Evolutionary conservation across 2,797 vertebrate species (phyloP).

Genomic region (Rhinogobio ventralis): DNA sequence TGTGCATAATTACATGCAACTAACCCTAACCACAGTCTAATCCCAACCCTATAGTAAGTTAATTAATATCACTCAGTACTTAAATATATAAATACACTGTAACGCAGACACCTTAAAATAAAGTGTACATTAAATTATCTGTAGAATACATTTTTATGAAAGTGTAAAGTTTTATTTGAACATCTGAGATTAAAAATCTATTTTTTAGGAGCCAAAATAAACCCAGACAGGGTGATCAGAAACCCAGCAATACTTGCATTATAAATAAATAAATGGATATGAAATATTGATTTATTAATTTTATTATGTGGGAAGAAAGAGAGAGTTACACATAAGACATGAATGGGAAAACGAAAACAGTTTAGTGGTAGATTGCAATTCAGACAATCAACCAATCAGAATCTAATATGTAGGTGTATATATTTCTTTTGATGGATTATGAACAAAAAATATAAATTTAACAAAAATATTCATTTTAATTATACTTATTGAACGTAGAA

Average conservation of each 20-base stretch:
- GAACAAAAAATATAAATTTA: background rate
- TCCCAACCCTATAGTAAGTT: background rate
- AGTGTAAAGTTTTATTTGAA: background rate
- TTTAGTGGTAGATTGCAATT: background rate
- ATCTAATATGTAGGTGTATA: background rate
- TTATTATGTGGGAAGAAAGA: constrained; percentile 8
- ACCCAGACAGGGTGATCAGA: background rate
- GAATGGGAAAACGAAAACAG: background rate
- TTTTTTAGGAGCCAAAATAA: background rate
- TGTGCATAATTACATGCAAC: background rate
- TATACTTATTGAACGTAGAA: background rate
- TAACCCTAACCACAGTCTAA: background rate
- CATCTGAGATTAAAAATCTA: too few species aligned
- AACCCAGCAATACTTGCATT: background rate
- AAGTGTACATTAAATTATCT: background rate
- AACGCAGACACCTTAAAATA: background rate
- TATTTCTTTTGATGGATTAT: background rate
- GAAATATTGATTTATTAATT: constrained; percentile 12
- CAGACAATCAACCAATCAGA: background rate
- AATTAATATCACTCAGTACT: background rate
- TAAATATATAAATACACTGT: background rate
- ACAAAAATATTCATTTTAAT: background rate
- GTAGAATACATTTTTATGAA: background rate
- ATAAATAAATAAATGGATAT: constrained; percentile 4
- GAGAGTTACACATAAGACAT: background rate